A percentile compares a stretch with the other conserved stretches of the same genome.
Conservation (phyloP, 2,113 vertebrate genomes). For the Pollimyrus isidori region DNA sequence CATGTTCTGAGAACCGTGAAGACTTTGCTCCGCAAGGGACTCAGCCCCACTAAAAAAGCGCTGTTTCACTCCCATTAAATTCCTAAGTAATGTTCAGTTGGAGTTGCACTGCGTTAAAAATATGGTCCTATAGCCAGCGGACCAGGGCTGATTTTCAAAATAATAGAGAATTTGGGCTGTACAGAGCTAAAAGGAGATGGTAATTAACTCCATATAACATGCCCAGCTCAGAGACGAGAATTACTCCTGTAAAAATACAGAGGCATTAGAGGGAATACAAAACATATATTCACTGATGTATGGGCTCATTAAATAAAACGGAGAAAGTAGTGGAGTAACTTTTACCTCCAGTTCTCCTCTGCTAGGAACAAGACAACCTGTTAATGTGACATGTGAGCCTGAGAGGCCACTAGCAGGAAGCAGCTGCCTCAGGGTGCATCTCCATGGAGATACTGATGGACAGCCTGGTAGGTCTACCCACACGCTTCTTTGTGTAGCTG, state of each 20-base stretch:
- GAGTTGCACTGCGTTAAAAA: not conserved
- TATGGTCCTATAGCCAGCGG: not conserved
- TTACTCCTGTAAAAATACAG: not conserved
- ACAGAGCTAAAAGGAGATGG: conserved; percentile 19
- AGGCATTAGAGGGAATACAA: not conserved
- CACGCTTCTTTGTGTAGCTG: not conserved
- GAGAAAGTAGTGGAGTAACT: conserved; percentile 1
- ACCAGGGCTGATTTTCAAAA: not conserved
- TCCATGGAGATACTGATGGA: not conserved
- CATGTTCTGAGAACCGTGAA: not conserved
- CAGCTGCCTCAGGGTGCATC: not conserved
- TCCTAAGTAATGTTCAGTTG: not conserved
- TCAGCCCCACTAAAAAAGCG: not conserved
- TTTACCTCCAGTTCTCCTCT: conserved; percentile 19
- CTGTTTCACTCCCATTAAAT: not conserved
- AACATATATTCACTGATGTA: conserved; percentile 2
- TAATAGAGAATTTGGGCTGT: conserved; percentile 9
- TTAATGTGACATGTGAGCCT: conserved; percentile 20
- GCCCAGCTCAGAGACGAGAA: not conserved
- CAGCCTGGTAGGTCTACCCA: not conserved
- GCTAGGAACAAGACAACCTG: conserved; percentile 21
- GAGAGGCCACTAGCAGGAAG: not conserved
- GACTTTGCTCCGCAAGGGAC: not conserved
- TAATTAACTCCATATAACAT: conserved; percentile 28
- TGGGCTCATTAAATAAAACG: conserved; percentile 4